Base-by-base conservation (phyloP, 2,797 vertebrate genomes). In the Micropoecilia bifurca region DNA sequence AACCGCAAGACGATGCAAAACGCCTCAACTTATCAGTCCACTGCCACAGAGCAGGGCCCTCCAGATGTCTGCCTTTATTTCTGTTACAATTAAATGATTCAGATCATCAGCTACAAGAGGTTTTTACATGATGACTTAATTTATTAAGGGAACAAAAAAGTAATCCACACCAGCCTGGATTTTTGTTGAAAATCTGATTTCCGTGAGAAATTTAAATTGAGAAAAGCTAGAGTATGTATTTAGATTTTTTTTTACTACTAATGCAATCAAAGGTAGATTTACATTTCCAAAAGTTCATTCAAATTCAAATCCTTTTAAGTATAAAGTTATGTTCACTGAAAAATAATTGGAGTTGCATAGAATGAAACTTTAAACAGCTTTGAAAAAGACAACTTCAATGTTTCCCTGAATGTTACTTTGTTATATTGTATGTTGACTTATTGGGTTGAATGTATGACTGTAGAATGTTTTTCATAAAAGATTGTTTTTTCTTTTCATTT, bases 1-100 rank as follows among this genome's bases (percentile, higher is more conserved):
- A 84, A 45, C 46, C 36, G 25, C 10, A 45, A 77, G 73, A 61
- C 22, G 50, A 55, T 22, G 39, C 47, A 75, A 78, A 82, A 73
- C 71, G 39, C 41, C 6, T n/a, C 30, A 39, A 61, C 59, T 63
- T 36, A 63, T 55, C 53, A 55, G 53, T 22, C 22, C 50, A 3
- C 50, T 25, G 50, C 20, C 50, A 9, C 3, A 3, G 50, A 53
- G 50, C 7, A 9, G 50, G 8, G 20, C 36, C 18, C 39, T n/a
- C 20, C 63, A 68, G 63, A 68, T 68, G 39, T 25, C 8, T 41
- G 39, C 3, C 63, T 66, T 4, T 33, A 30, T 8, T 63, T 63
- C 36, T 66, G 36, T 66, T 39, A 10, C 16, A 22, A 25, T 22
- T 22, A 66, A 22, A 66, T 25, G 10, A 41, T 41, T 68, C 36